Base-by-base conservation (phyloP, 2,888 invertebrate genomes). In the Andrena bicolor region DNA sequence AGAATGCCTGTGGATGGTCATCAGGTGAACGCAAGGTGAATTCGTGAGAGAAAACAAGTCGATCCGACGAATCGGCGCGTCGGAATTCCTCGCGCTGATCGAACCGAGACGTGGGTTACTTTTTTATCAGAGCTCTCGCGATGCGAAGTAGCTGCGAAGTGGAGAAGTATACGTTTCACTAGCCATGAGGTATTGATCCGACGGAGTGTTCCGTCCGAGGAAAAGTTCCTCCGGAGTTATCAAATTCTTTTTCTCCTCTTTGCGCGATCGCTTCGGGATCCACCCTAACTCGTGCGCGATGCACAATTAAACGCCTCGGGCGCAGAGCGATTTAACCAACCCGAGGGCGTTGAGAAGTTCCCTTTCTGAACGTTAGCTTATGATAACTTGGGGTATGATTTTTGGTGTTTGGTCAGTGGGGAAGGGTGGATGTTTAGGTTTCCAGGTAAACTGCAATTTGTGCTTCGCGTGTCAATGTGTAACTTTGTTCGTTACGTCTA, bases 171-270 rank as follows among this genome's bases (percentile, higher is more conserved):
- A 35, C 66, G 8, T 56, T 71, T 71, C 61, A 28, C 6, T 7
- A 28, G 20, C 61, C 32, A 61, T 26, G 60, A 5, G 32, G 49
- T 80, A 80, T 80, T 78, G 78, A 80, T 80, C 78, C 72, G 32
- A 3, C 20, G 23, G 35, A 20, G 66, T 16, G 41, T 35, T 56
- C 16, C 35, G 26, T 66, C 20, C 35, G 26, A 49, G 78, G 23
- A 49, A 72, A 80, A 68, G 28, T 80, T 80, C 8, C 61, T 16
- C 32, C 20, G 7, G n/a, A 53, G 66, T 53, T 72, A 20, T 49
- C 49, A 53, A 66, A 71, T 78, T 78, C 80, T 56, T 66, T 30
- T n/a, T 51, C 56, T 6, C 0, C 48, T 56, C 2, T 65, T 56
- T 28, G 26, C 32, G 5, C 7, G 28, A 48, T 48, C 10, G 6